Base-by-base conservation (phyloP, 2,113 vertebrate genomes). In the Phrynocephalus versicolor region DNA sequence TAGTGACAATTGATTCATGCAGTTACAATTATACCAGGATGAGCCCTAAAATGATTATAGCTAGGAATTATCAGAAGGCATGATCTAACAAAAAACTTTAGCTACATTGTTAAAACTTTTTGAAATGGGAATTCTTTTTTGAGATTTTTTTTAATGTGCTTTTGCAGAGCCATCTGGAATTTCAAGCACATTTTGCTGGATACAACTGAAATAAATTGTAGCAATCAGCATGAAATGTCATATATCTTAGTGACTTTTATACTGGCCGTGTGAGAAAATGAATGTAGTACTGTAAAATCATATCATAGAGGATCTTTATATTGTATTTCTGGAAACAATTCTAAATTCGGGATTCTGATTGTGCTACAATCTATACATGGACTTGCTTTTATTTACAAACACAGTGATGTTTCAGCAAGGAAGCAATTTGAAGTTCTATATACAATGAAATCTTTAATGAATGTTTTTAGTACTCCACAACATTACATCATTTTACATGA, bases 331-430 rank as follows among this genome's bases (percentile, higher is more conserved):
- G 69, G 33, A 71, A 35, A 18, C n/a, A 35, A 18, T 35, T 71
- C 15, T 71, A 16, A 35, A 4, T 35, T n/a, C 30, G 33, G 30
- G n/a, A 35, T 70, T 70, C 13, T 14, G 18, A 1, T 33, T 70
- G 33, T 33, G n/a, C 10, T 16, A 35, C n/a, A 35, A 19, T 18
- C 67, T 70, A 33, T 15, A 33, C n/a, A 33, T 33, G 67, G 14
- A 70, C 89, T 83, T 86, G 30, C 86, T 89, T 89, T 15, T 45
- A 23, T 45, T 25, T 74, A 39, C 13, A 74, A 25, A 45, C 25
- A 7, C 27, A 84, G 79, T 88, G 57, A 13, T 75, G 65, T 37
- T 76, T 62, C 82, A 88, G 37, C 65, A 57, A 67, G 67, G 79
- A 73, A 67, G 62, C 45, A 67, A 35, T 51, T 27, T 75, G 71